Evolutionary conservation across 2,888 invertebrate species (phyloP).

Genomic region (Blastobasis adustella): DNA sequence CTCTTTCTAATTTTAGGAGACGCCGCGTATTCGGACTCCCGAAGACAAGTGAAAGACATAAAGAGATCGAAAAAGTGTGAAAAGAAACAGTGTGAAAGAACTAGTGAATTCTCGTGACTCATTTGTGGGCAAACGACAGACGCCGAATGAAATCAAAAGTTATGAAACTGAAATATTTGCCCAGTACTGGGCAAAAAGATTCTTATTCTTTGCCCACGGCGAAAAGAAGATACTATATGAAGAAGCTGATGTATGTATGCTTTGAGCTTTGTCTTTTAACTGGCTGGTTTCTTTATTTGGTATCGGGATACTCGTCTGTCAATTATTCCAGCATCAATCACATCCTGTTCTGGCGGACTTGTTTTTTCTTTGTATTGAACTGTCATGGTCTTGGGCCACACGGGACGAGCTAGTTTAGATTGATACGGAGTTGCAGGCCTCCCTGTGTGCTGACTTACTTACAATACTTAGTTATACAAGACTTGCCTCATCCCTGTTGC

Average conservation of each 20-base stretch:
- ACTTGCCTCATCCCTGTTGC: too few relatives aligned
- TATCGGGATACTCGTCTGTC: conserved; percentile 3
- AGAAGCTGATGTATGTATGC: conserved; percentile 78
- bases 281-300: conserved; percentile 7
- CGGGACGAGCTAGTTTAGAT: too few relatives aligned
- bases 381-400: too few relatives aligned
- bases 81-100: not conserved
- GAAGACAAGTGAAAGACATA: conserved; percentile 17
- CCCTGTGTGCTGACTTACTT: too few relatives aligned
- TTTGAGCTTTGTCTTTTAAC: conserved; percentile 1
- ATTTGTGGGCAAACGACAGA: conserved; percentile 20
- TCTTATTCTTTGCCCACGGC: conserved; percentile 76
- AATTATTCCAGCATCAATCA: conserved; percentile 4
- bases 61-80: not conserved
- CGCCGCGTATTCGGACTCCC: conserved; percentile 15
- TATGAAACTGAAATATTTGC: conserved; percentile 77
- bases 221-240: conserved; percentile 76
- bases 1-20: conserved; percentile 31
- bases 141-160: conserved; percentile 70
- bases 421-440: too few relatives aligned
- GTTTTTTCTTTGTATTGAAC: not conserved
- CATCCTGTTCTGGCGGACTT: not conserved
- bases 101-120: too few relatives aligned
- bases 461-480: too few relatives aligned
- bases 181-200: conserved; percentile 74